These are phyloP conservation scores for Hydropsyche betteni DNA, from an alignment of 2,888 invertebrate species.

Conservation along the genomic window DNA sequence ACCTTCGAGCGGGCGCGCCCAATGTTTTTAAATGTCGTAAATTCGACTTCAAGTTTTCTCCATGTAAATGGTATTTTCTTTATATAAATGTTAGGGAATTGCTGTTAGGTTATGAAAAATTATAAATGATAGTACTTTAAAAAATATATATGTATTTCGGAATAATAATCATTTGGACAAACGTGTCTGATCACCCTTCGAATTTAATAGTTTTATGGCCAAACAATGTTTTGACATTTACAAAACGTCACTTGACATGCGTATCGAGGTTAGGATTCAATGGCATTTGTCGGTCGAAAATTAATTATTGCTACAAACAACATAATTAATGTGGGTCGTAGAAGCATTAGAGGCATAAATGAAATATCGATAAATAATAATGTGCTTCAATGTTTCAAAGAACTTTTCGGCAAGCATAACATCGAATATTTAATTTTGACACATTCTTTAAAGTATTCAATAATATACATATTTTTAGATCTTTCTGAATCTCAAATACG, in stretches of 20 bases:
- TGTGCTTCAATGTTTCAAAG: conserved; percentile 26
- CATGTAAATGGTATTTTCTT: no score
- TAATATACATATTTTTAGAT: conserved; percentile 4
- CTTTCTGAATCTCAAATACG: background rate
- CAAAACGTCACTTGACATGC: background rate
- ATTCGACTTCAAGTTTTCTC: no score
- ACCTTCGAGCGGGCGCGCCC: no score
- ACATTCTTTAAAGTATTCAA: background rate
- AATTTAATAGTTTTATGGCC: no score
- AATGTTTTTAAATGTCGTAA: no score
- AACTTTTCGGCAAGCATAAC: conserved; percentile 23
- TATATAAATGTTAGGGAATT: no score
- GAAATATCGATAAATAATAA: conserved; percentile 4
- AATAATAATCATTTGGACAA: no score
- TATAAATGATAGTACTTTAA: no score
- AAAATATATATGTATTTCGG: no score
- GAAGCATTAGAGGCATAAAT: background rate
- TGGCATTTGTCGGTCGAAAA: background rate
- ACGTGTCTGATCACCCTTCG: no score
- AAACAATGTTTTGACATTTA: background rate
- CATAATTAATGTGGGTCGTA: background rate
- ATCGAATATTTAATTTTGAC: background rate
- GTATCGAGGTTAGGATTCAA: background rate
- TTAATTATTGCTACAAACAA: background rate
- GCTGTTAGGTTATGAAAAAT: no score